Evolutionary conservation across 2,797 vertebrate genomes (phyloP).

Genomic region (Gambelia wislizenii): DNA sequence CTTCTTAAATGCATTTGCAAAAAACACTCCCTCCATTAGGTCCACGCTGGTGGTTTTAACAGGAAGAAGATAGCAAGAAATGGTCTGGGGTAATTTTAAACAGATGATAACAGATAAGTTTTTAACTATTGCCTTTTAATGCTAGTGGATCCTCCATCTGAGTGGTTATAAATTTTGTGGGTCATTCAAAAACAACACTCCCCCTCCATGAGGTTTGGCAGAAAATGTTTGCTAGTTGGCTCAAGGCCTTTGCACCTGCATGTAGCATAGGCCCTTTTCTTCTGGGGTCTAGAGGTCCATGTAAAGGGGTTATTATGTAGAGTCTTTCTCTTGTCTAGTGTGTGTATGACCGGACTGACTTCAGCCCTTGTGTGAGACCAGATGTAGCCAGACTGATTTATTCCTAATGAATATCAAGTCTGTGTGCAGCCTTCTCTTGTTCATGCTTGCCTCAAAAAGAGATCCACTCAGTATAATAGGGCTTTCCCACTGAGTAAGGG

Average conservation of each 20-base stretch:
- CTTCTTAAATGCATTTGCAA: conserved; percentile 11
- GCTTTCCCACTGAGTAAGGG: neutral
- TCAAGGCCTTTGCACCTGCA: neutral
- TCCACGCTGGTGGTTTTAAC: neutral
- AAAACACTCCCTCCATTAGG: neutral
- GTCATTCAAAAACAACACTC: accelerated
- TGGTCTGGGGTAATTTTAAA: conserved; percentile 1
- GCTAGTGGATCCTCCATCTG: neutral
- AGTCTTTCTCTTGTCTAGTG: neutral
- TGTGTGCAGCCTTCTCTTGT: neutral
- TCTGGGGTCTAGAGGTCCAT: neutral
- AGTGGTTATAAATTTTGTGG: conserved; percentile 50
- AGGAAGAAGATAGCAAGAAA: conserved; percentile 5
- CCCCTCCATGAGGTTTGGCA: conserved; percentile 33
- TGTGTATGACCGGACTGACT: neutral
- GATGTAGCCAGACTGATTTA: neutral
- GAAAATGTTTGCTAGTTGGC: neutral
- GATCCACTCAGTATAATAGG: neutral
- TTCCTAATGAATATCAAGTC: neutral
- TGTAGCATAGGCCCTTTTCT: accelerated
- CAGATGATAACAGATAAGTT: conserved; percentile 52
- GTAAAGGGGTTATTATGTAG: neutral
- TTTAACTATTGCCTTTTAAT: conserved; percentile 49
- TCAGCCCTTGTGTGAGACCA: conserved; percentile 1
- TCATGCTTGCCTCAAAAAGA: neutral